Percentiles rank a stretch among this genome's conserved stretches.
Conservation (phyloP, 2,888 invertebrate species). For the Apoda limacodes region DNA sequence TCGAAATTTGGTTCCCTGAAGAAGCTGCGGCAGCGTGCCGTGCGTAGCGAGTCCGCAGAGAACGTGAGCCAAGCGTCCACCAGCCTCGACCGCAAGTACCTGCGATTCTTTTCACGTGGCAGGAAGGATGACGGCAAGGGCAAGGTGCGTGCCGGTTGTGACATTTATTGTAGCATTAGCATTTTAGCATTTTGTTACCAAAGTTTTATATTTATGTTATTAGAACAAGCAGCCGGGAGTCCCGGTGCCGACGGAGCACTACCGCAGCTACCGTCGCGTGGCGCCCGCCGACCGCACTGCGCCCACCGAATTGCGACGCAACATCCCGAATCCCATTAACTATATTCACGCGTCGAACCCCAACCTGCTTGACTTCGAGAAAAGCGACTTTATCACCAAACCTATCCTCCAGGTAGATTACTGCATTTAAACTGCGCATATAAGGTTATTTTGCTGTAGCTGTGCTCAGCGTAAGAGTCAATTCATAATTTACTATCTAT, state of each 20-base stretch:
- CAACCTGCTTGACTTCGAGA: slow-evolving; percentile 74
- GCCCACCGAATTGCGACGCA: slow-evolving; percentile 6
- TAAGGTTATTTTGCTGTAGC: no score
- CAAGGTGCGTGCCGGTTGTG: slow-evolving; percentile 1
- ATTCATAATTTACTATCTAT: no score
- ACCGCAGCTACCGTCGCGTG: slow-evolving; percentile 34
- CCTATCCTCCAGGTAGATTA: slow-evolving; percentile 35
- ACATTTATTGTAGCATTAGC: background rate
- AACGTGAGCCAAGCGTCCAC: slow-evolving; percentile 62
- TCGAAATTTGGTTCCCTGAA: slow-evolving; percentile 78
- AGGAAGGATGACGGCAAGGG: slow-evolving; percentile 52
- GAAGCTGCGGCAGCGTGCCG: slow-evolving; percentile 71
- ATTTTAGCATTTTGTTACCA: background rate
- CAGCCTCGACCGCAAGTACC: slow-evolving; percentile 79
- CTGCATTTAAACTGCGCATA: no score
- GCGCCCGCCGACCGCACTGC: slow-evolving; percentile 5
- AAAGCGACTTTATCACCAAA: slow-evolving; percentile 44
- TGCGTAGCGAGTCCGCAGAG: slow-evolving; percentile 44
- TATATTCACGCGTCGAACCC: slow-evolving; percentile 80
- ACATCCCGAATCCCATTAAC: slow-evolving; percentile 62
- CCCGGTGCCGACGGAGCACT: slow-evolving; percentile 82
- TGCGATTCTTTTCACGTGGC: slow-evolving; percentile 57
- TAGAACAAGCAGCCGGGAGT: slow-evolving; percentile 50
- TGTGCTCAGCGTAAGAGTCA: no score
- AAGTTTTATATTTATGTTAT: background rate